phyloP scores from a whole-genome alignment of 2,797 vertebrate species.

The Thaleichthys pacificus region DNA sequence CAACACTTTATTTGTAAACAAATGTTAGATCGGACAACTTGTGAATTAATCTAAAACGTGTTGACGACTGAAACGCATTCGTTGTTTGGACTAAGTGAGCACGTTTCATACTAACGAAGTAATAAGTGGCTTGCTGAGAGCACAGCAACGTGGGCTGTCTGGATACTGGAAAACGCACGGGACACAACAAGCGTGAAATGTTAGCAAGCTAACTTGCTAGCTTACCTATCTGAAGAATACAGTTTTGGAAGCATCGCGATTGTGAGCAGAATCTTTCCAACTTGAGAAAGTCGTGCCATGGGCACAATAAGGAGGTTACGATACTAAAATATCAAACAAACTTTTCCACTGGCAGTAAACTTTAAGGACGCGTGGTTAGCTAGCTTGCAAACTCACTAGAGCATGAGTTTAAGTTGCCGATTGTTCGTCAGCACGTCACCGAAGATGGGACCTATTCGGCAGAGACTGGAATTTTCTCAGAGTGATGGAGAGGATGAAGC shows the following conservation, averaged over 20 bases:
- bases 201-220: conserved; percentile 1
- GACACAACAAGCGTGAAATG: background rate
- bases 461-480: conserved; percentile 77
- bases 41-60: background rate
- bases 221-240: background rate
- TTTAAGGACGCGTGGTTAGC: background rate
- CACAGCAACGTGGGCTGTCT: background rate
- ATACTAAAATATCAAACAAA: background rate
- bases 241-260: background rate
- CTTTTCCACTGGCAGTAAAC: background rate
- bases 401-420: conserved; percentile 50
- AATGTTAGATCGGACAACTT: conserved; percentile 13
- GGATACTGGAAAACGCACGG: background rate
- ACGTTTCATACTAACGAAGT: no score
- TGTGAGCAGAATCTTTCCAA: background rate
- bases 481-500: conserved; percentile 79
- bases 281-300: background rate
- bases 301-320: background rate
- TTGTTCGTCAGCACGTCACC: conserved; percentile 47
- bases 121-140: background rate
- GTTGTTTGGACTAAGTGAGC: background rate
- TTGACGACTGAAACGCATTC: background rate
- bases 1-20: conserved; percentile 59
- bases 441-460: conserved; percentile 67
- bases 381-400: conserved; percentile 1